Base-by-base conservation (phyloP, 2,113 vertebrate genomes). In the Rhodinocichla rosea region DNA sequence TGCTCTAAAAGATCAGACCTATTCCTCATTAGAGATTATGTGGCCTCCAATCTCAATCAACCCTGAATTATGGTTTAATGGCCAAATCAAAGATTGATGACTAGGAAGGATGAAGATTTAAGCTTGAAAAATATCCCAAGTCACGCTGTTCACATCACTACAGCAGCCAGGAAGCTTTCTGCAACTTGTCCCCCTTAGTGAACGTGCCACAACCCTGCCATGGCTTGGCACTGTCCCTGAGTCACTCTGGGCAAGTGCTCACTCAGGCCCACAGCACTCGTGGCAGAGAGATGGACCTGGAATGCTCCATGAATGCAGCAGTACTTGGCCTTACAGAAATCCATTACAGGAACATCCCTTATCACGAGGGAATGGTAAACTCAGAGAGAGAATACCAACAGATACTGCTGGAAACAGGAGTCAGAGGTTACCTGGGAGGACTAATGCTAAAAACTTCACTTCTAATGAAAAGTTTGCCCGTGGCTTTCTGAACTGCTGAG, bases 331-430 rank as follows among this genome's bases (percentile, higher is more conserved):
- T n/a, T n/a, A 49, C 55, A 86, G 40, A 68, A 80, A 37, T 55
- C 6, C 6, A 3, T 19, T 47, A 47, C 2, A 83, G 28, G 9
- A 69, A 42, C 2, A 2, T 7, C 13, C 5, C 0, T 56, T 77
- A 63, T 11, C 49, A 50, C 1, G 16, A 64, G 19, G 44, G 21
- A 80, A 49, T 63, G 56, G 23, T 32, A 33, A 76, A 56, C 4
- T 11, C 1, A 90, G 40, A 73, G 33, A 77, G 65, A 67, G 85
- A 75, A 80, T 1, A 37, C 39, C 62, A n/a, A 70, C n/a, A 65
- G 17, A 35, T 0, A 32, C 37, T 6, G 49, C 0, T 47, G 27
- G 35, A 55, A 78, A 12, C 30, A 56, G 55, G 49, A 44, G 10
- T 5, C 47, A 88, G 81, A 87, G 42, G 27, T 39, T n/a, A 79